Evolutionary conservation across 2,797 vertebrate genomes (phyloP).

Genomic region (Poeciliopsis paucimaculata): DNA sequence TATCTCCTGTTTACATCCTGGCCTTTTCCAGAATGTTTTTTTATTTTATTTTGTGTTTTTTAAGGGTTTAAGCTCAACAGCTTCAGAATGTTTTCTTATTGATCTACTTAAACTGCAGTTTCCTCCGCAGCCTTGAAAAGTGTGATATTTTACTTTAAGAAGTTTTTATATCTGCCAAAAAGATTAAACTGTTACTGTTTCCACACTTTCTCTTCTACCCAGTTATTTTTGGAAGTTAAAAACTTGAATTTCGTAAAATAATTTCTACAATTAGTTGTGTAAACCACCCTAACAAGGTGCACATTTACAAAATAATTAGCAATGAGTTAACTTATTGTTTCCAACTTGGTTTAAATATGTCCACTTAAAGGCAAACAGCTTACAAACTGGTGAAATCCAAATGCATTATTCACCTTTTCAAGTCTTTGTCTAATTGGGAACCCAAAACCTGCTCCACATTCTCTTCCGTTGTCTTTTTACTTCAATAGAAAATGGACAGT

Average conservation of each 20-base stretch:
- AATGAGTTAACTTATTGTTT: neutral
- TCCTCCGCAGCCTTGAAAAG: neutral
- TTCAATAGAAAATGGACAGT: neutral
- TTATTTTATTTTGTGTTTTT: neutral
- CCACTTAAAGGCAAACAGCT: neutral
- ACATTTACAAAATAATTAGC: neutral
- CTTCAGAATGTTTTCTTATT: neutral
- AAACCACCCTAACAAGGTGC: neutral
- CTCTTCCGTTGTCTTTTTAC: neutral
- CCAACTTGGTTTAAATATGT: neutral
- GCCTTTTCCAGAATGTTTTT: neutral
- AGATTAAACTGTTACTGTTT: neutral
- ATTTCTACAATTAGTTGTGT: neutral
- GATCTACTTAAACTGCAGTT: neutral
- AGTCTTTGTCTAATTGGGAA: neutral
- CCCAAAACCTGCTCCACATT: neutral
- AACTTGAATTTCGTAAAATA: neutral
- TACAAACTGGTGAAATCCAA: neutral
- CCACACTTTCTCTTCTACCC: neutral
- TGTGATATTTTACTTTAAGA: neutral
- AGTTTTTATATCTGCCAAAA: neutral
- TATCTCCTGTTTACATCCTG: slow-evolving; percentile 13
- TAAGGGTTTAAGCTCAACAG: neutral
- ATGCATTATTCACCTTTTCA: neutral
- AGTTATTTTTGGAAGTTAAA: neutral